Evolutionary conservation across 2,888 invertebrate species (phyloP), one percentile per base, ranked within the genome.

Genomic region (Spatulosminthurus flaviceps): DNA sequence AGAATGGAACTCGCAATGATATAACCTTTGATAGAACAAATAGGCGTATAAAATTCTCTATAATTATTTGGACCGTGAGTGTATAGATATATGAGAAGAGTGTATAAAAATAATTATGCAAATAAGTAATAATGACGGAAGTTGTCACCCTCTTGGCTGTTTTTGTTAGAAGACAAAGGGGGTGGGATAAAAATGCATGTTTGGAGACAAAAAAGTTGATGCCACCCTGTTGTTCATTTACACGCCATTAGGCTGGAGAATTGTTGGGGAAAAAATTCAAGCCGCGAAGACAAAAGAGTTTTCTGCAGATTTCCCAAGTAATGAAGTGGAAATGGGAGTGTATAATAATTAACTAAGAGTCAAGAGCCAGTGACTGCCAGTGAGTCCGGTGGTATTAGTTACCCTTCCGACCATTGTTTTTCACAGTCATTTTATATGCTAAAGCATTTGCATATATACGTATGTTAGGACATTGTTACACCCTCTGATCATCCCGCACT

Each of bases 271-370:
- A 19, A 43, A 60, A 66, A 16, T 69, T 41, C n/a, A 24, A n/a
- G 21, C 24, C 16, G 42, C n/a, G 28, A 67, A 60, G 80, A 80
- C 77, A 80, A 80, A 77, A 77, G 80, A 80, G 60, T 71, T 77
- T 74, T 74, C 74, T 74, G 76, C 76, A 72, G 71, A 80, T 80
- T 78, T 78, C 67, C 74, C 34, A 34, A 34, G 67, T 80, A 80
- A 80, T 80, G 80, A 80, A 74, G 80, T 78, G 80, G 80, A 80
- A 80, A 78, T 70, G 7, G 75, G 80, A 80, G 64, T 72, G 76
- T 72, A 77, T 70, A 61, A 72, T 76, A 76, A 76, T 77, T 51
- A 51, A 51, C 51, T 51, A 13, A 51, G 69, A 73, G 66, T 79
- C 51, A 13, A 26, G 42, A 26, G 26, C n/a, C n/a, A n/a, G n/a